Base-by-base conservation (phyloP, 2,113 vertebrate genomes). In the Lasiurus borealis region DNA sequence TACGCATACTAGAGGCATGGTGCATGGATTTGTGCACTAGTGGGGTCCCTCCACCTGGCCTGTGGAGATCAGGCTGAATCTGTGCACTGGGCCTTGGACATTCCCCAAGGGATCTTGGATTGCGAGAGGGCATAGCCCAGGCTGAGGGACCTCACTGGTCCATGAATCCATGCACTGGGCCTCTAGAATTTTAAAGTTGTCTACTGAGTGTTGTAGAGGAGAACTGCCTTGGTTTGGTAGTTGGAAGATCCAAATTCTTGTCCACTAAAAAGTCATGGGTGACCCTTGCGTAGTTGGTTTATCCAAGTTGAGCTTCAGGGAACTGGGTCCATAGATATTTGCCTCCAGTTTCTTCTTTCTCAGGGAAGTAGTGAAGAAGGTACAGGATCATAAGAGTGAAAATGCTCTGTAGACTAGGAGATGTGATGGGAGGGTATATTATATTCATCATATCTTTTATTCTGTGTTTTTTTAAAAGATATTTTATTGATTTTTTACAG, bases 191-290 rank as follows among this genome's bases (percentile, higher is more conserved):
- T 76, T 76, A 44, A 96, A 77, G 68, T 8, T 73, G 52, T 48
- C 34, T 64, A 27, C 23, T 82, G 15, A 69, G 21, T 57, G 34
- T 31, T 57, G 40, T 44, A 14, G 40, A 78, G 59, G 80, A 48
- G 87, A 86, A 14, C 3, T 54, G 18, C 44, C 62, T 46, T 46
- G 29, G 54, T 81, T 19, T 29, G 14, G 59, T 57, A n/a, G 59
- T 27, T 75, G 46, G 21, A 76, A 90, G 72, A 85, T 75, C 29
- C n/a, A 57, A 72, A 87, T 75, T 77, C 40, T 96, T 48, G 34
- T 75, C 52, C n/a, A 40, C 12, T 68, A 36, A 31, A 23, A 36
- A 62, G 12, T 29, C 48, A 48, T 0, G 2, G 29, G 59, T 40
- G 50, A 31, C 34, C 62, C 57, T 57, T 44, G 31, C 48, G 23